Evolutionary conservation across 2,888 invertebrate species (phyloP).

Genomic region (Protophormia terraenovae): DNA sequence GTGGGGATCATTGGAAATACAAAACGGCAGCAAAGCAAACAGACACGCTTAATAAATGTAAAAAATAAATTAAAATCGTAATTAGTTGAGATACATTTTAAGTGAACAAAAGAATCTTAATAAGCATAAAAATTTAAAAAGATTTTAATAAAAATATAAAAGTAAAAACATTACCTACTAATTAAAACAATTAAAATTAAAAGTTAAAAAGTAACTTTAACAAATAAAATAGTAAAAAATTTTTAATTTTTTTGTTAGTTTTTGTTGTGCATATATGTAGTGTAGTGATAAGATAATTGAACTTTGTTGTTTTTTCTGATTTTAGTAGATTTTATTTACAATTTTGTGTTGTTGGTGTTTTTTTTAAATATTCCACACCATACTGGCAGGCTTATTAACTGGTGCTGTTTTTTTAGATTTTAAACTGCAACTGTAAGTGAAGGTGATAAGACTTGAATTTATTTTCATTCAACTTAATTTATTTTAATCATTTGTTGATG

Average conservation of each 20-base stretch:
- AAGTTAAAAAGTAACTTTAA: neutral
- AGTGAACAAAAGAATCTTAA: neutral
- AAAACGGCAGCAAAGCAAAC: neutral
- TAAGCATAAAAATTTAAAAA: neutral
- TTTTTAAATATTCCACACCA: slow-evolving; percentile 33
- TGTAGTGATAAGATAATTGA: slow-evolving; percentile 61
- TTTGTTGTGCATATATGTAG: neutral
- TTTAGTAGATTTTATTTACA: slow-evolving; percentile 11
- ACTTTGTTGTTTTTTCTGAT: slow-evolving; percentile 31
- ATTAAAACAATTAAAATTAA: neutral
- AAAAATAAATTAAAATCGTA: slow-evolving; percentile 19
- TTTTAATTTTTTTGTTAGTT: slow-evolving; percentile 1
- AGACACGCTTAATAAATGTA: slow-evolving; percentile 4
- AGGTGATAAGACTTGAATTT: slow-evolving; percentile 64
- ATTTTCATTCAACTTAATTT: neutral
- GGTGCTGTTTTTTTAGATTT: slow-evolving; percentile 32
- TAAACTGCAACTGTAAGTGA: slow-evolving; percentile 67
- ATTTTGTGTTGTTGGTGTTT: neutral
- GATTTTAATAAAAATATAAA: neutral
- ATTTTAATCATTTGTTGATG: neutral
- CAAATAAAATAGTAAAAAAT: slow-evolving; percentile 1
- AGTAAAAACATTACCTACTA: neutral
- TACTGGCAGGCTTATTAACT: slow-evolving; percentile 4
- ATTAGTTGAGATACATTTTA: slow-evolving; percentile 5
- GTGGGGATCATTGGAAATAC: neutral